These are phyloP conservation scores for Scaptomyza reducta DNA, from an alignment of 2,888 invertebrate genomes.

Conservation along the genomic window DNA sequence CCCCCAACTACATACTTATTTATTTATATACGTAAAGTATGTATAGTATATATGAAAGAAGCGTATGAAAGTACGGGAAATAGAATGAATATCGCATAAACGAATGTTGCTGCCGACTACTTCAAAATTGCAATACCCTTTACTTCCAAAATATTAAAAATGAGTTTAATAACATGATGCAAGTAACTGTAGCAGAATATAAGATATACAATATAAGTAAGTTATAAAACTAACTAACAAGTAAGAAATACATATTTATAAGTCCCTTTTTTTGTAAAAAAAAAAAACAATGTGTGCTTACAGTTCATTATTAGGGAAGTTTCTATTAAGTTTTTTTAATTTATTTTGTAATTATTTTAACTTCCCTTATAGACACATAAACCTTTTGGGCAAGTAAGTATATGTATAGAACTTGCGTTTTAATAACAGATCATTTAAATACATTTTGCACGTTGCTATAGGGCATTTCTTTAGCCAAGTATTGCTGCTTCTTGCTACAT, in stretches of 20 bases:
- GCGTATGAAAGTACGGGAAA: slow-evolving; percentile 4
- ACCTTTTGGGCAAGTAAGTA: neutral
- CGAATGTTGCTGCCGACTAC: slow-evolving; percentile 4
- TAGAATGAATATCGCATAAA: slow-evolving; percentile 43
- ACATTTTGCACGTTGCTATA: neutral
- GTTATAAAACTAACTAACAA: too few species aligned
- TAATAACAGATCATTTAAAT: neutral
- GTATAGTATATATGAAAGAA: too few species aligned
- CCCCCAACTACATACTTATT: neutral
- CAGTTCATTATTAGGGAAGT: neutral
- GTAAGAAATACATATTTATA: too few species aligned
- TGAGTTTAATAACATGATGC: neutral
- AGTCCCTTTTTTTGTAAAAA: too few species aligned
- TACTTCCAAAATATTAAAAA: neutral
- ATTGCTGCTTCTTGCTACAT: neutral
- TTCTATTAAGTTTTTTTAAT: neutral
- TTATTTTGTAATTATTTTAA: neutral
- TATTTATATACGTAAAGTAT: neutral
- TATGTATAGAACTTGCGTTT: neutral
- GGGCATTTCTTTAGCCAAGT: neutral
- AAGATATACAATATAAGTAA: too few species aligned
- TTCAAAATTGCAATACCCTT: slow-evolving; percentile 11
- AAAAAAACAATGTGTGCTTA: neutral
- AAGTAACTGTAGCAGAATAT: too few species aligned
- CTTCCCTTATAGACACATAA: neutral